Conservation (phyloP, 2,113 vertebrate genomes). For the Mastomys coucha region DNA sequence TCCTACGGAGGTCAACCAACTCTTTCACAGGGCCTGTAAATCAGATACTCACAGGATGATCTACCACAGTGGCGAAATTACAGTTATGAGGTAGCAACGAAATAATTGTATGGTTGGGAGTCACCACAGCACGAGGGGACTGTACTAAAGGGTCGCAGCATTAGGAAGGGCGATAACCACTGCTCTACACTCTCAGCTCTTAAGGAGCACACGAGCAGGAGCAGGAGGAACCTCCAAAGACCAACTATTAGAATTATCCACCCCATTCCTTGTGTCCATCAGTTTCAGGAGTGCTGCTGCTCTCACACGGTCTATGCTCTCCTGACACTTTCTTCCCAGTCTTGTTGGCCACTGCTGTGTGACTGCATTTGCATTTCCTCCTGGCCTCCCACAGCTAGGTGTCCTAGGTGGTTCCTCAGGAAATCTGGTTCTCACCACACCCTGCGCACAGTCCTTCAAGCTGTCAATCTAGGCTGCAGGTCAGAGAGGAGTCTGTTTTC, state of each 20-base stretch:
- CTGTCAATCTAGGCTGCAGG: not conserved
- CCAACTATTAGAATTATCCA: not conserved
- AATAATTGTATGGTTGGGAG: too few species aligned
- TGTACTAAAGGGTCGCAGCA: not conserved
- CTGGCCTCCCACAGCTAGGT: not conserved
- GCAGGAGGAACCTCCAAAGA: not conserved
- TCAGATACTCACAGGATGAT: not conserved
- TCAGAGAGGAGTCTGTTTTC: not conserved
- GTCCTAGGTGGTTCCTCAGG: not conserved
- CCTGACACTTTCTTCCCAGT: fast-evolving
- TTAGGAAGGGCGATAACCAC: not conserved
- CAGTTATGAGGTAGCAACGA: not conserved
- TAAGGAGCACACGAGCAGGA: not conserved
- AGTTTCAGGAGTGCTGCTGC: fast-evolving
- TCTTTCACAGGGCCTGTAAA: not conserved
- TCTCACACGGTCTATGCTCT: not conserved
- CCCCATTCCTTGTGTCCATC: not conserved
- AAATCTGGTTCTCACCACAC: not conserved
- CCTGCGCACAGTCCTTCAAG: not conserved
- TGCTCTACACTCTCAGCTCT: not conserved
- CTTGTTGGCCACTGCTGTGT: not conserved
- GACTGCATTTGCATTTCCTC: not conserved
- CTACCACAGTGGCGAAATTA: not conserved
- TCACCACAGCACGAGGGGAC: not conserved
- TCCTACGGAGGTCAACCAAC: not conserved